Percentiles rank a stretch among this genome's conserved stretches.
Evolutionary conservation across 53 echinoderm and acorn worm species (phyloP).

Genomic region (Echinarachnius parma): DNA sequence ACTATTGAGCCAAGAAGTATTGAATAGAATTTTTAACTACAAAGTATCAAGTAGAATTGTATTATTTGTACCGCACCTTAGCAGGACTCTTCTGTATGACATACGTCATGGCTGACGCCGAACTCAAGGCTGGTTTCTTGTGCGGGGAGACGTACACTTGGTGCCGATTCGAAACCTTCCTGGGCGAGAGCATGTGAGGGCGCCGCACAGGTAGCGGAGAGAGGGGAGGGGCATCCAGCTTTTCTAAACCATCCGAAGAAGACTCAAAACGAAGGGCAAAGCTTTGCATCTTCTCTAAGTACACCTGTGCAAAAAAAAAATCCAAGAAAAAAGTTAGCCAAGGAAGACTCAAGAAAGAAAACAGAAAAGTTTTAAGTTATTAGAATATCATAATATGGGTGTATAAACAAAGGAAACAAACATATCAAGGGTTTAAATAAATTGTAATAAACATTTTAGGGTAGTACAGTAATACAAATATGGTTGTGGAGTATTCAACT

Average conservation of each 20-base stretch:
- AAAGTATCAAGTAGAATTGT: too few relatives aligned
- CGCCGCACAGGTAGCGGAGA: slow-evolving; percentile 82
- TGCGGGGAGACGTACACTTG: slow-evolving; percentile 87
- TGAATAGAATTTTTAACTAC: not conserved
- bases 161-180: slow-evolving; percentile 87
- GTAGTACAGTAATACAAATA: too few relatives aligned
- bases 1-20: too few relatives aligned
- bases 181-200: slow-evolving; percentile 77
- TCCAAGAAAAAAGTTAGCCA: too few relatives aligned
- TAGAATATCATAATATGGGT: too few relatives aligned
- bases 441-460: too few relatives aligned
- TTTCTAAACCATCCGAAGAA: slow-evolving; percentile 36
- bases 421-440: too few relatives aligned
- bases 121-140: slow-evolving; percentile 58
- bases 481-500: too few relatives aligned
- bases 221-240: slow-evolving; percentile 68
- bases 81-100: slow-evolving; percentile 87
- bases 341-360: too few relatives aligned
- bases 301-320: slow-evolving; percentile 81
- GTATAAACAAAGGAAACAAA: too few relatives aligned
- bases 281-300: slow-evolving; percentile 54
- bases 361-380: too few relatives aligned
- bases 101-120: slow-evolving; percentile 69
- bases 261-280: slow-evolving; percentile 72
- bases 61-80: slow-evolving; percentile 63